A percentile compares a stretch with the other conserved stretches of the same genome.
These are phyloP conservation scores for Natrix natrix DNA, from an alignment of 2,797 vertebrate genomes.

Conservation along the genomic window DNA sequence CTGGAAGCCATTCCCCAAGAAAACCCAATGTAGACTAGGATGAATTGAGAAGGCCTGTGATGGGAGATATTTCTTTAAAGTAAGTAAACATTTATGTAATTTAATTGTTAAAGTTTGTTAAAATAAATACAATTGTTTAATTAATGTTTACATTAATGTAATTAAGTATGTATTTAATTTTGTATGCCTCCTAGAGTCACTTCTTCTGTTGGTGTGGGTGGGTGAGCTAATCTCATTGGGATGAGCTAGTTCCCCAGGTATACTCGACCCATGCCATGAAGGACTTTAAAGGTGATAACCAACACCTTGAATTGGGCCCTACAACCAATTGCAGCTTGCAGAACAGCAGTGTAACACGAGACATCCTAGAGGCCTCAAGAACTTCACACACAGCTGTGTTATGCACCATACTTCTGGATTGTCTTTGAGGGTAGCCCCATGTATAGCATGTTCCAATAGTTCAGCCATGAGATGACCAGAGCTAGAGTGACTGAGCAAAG, in stretches of 20 bases:
- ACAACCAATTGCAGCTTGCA: not conserved
- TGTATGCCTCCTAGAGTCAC: not conserved
- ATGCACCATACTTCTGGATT: not conserved
- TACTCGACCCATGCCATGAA: not conserved
- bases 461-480: not conserved
- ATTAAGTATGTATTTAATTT: not conserved
- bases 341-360: not conserved
- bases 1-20: not conserved
- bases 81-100: not conserved
- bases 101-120: not conserved
- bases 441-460: not conserved
- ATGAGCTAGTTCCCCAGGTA: not conserved
- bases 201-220: not conserved
- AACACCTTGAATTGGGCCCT: not conserved
- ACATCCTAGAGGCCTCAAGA: not conserved
- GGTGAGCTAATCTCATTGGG: not conserved
- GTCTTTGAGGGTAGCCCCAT: not conserved
- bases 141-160: not conserved
- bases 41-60: not conserved
- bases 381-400: not conserved
- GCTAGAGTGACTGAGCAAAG: not conserved
- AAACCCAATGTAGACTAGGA: not conserved
- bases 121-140: not conserved
- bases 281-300: not conserved
- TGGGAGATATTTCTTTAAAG: not conserved